phyloP scores from a whole-genome alignment of 2,888 invertebrate genomes.

The Perdita meconis region DNA sequence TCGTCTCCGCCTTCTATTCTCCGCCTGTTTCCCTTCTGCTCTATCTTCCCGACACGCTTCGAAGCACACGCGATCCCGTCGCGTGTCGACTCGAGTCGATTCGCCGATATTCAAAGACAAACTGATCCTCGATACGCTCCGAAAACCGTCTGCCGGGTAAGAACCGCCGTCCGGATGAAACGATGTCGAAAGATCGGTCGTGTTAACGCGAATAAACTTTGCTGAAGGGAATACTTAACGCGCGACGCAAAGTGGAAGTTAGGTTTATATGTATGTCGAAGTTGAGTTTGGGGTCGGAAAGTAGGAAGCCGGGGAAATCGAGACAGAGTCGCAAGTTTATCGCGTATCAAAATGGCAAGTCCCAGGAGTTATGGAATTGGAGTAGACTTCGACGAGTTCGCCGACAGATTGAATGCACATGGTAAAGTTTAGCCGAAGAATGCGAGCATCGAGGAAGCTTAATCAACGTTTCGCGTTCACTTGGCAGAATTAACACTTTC shows the following conservation, averaged over 20 bases:
- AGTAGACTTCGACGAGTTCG: no score
- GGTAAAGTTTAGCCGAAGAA: no score
- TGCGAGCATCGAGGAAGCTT: no score
- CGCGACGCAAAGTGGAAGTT: no score
- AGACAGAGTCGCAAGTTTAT: no score
- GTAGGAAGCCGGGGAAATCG: no score
- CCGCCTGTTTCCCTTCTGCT: constrained; percentile 30
- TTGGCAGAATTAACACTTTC: neutral
- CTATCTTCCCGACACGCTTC: constrained; percentile 14
- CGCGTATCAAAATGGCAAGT: no score
- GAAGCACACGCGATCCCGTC: constrained; percentile 40
- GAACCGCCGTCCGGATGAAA: neutral
- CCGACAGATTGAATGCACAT: no score
- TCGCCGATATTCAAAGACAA: neutral
- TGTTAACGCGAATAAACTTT: neutral
- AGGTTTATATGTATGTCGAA: no score
- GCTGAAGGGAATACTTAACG: neutral
- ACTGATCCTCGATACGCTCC: constrained; percentile 3
- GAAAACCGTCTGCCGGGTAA: neutral
- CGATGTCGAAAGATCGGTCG: neutral
- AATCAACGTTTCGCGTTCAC: neutral
- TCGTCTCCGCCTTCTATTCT: constrained; percentile 65
- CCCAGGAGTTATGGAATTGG: no score
- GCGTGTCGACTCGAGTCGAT: constrained; percentile 23
- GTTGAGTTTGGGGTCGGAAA: no score